Percentiles rank a stretch among this genome's conserved stretches.
Evolutionary conservation across 2,888 invertebrate species (phyloP).

Genomic region (Drosophila leonis): DNA sequence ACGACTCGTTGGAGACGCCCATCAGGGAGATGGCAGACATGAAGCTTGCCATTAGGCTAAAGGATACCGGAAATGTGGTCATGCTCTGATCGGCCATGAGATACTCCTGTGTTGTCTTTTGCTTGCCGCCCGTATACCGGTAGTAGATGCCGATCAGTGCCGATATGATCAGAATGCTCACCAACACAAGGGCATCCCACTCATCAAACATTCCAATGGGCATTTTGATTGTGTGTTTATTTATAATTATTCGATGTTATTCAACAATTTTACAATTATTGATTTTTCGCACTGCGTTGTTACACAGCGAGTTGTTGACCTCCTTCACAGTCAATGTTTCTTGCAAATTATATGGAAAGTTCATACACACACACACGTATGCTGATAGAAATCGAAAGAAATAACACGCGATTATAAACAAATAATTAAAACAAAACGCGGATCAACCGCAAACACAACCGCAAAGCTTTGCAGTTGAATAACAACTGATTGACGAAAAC

Average conservation of each 20-base stretch:
- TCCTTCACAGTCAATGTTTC: slow-evolving; percentile 62
- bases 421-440: slow-evolving; percentile 19
- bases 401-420: slow-evolving; percentile 50
- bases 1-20: slow-evolving; percentile 95
- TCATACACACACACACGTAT: slow-evolving; percentile 13
- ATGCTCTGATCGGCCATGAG: slow-evolving; percentile 93
- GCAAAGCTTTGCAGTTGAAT: slow-evolving; percentile 55
- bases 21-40: slow-evolving; percentile 95
- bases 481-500: slow-evolving; percentile 46
- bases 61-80: slow-evolving; percentile 92
- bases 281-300: slow-evolving; percentile 57
- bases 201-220: slow-evolving; percentile 86
- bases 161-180: slow-evolving; percentile 89
- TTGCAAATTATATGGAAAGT: slow-evolving; percentile 40
- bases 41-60: slow-evolving; percentile 96
- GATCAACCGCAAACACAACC: slow-evolving; percentile 19
- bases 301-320: slow-evolving; percentile 58
- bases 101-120: slow-evolving; percentile 95
- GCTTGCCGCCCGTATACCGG: slow-evolving; percentile 94
- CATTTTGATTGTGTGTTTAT: slow-evolving; percentile 42
- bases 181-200: slow-evolving; percentile 92
- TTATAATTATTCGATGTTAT: slow-evolving; percentile 15
- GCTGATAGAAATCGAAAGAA: slow-evolving; percentile 10
- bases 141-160: slow-evolving; percentile 93
- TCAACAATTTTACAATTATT: slow-evolving; percentile 38